A percentile compares a stretch with the other conserved stretches of the same genome.
Evolutionary conservation across 1,140 invertebrate species (phyloP).

Genomic region (Bathynomus jamesi): DNA sequence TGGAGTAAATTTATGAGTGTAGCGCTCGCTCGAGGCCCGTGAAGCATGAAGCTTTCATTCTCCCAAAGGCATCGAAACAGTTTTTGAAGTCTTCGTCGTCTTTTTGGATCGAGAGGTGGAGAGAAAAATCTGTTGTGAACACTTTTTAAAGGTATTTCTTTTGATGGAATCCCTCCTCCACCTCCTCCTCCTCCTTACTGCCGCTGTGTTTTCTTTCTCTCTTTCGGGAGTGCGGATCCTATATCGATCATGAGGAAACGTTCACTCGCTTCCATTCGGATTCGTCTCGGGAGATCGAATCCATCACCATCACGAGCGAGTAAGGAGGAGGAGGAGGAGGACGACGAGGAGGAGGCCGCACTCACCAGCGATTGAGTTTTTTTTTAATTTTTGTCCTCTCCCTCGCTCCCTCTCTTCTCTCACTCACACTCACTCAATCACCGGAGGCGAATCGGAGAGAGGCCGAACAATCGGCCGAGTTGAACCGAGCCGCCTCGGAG

Average conservation of each 20-base stretch:
- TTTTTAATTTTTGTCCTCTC: not conserved
- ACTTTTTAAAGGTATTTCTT: conserved; percentile 1
- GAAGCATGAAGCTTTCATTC: not conserved
- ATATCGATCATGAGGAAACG: not conserved
- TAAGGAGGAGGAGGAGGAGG: not conserved
- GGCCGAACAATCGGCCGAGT: not conserved
- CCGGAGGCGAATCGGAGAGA: not conserved
- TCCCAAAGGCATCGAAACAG: not conserved
- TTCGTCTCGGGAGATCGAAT: not conserved
- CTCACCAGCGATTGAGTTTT: not conserved
- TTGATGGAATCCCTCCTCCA: not conserved
- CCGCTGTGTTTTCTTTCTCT: not conserved
- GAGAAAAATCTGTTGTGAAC: not conserved
- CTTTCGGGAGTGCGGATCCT: not conserved
- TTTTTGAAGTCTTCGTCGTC: not conserved
- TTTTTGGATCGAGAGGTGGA: not conserved
- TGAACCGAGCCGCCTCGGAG: not conserved
- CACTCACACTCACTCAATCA: too few relatives aligned
- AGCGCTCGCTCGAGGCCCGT: not conserved
- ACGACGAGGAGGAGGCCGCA: not conserved
- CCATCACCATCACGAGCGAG: not conserved
- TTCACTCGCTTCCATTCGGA: not conserved
- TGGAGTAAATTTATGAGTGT: not conserved
- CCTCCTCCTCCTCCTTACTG: not conserved
- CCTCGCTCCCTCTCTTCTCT: too few relatives aligned